phyloP scores from a whole-genome alignment of 2,888 invertebrate genomes.

The Liodrosophila aerea region DNA sequence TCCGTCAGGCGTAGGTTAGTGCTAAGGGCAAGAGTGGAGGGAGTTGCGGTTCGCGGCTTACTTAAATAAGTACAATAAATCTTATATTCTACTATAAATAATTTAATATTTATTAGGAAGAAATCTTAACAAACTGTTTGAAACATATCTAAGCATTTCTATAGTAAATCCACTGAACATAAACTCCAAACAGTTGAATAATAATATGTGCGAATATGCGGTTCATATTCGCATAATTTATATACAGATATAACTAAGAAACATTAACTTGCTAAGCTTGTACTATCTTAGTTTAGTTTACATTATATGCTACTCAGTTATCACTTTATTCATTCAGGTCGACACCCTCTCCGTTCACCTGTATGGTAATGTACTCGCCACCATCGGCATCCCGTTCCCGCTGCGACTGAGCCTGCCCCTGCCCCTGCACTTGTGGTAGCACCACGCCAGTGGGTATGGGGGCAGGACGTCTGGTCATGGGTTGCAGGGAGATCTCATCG shows the following conservation, averaged over 20 bases:
- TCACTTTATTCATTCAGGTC: constrained; percentile 57
- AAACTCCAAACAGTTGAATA: too few relatives aligned
- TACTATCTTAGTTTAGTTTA: not conserved
- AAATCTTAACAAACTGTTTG: too few relatives aligned
- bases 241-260: constrained; percentile 15
- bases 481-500: constrained; percentile 65
- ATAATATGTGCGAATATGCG: too few relatives aligned
- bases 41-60: too few relatives aligned
- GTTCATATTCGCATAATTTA: constrained; percentile 17
- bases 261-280: constrained; percentile 4
- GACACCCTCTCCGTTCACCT: constrained; percentile 77
- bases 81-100: too few relatives aligned
- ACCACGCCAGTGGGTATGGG: constrained; percentile 8
- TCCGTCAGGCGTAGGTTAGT: too few relatives aligned
- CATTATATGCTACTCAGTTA: constrained; percentile 13
- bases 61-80: too few relatives aligned
- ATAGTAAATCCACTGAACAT: too few relatives aligned
- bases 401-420: constrained; percentile 8
- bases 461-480: constrained; percentile 33
- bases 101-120: too few relatives aligned
- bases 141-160: too few relatives aligned
- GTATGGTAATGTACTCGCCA: constrained; percentile 54
- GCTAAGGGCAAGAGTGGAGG: too few relatives aligned
- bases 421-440: too few relatives aligned
- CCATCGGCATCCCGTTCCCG: constrained; percentile 24